Conservation (phyloP, 2,888 invertebrate genomes). For the Acrobeloides nanus region DNA sequence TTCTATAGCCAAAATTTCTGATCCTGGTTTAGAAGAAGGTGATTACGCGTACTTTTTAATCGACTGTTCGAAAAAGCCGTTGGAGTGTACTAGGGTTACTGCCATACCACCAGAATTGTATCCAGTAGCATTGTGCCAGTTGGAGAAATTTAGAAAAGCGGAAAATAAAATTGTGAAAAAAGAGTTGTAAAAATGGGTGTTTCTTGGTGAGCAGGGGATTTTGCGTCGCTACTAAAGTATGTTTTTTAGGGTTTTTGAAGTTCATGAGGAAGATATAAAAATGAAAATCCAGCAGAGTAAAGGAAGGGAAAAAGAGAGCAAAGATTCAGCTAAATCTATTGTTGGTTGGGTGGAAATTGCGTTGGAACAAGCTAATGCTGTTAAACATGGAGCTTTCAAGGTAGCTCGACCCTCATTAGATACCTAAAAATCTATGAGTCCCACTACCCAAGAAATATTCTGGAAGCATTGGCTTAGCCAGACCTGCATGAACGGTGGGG, state of each 20-base stretch:
- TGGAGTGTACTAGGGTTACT: too few relatives aligned
- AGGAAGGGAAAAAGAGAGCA: conserved; percentile 12
- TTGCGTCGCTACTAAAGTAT: conserved; percentile 3
- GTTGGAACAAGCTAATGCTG: conserved; percentile 19
- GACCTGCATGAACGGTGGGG: too few relatives aligned
- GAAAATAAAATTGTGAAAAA: neutral
- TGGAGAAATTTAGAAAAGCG: neutral
- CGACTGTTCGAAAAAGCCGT: too few relatives aligned
- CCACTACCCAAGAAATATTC: too few relatives aligned
- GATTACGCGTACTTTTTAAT: too few relatives aligned
- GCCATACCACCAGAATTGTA: too few relatives aligned
- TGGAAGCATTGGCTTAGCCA: too few relatives aligned
- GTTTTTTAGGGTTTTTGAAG: conserved; percentile 28
- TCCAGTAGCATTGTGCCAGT: conserved; percentile 2
- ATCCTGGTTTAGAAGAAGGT: too few relatives aligned
- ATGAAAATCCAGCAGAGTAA: conserved; percentile 21
- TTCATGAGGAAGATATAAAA: conserved; percentile 17
- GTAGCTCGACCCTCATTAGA: too few relatives aligned
- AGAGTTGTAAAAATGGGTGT: conserved; percentile 12
- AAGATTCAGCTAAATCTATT: too few relatives aligned
- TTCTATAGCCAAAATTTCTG: too few relatives aligned
- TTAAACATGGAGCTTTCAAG: conserved; percentile 1
- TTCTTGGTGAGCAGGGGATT: conserved; percentile 12
- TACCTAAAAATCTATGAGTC: too few relatives aligned
- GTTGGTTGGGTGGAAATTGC: conserved; percentile 14